Evolutionary conservation across 2,888 invertebrate species (phyloP).

Genomic region (Cantharis rufa): DNA sequence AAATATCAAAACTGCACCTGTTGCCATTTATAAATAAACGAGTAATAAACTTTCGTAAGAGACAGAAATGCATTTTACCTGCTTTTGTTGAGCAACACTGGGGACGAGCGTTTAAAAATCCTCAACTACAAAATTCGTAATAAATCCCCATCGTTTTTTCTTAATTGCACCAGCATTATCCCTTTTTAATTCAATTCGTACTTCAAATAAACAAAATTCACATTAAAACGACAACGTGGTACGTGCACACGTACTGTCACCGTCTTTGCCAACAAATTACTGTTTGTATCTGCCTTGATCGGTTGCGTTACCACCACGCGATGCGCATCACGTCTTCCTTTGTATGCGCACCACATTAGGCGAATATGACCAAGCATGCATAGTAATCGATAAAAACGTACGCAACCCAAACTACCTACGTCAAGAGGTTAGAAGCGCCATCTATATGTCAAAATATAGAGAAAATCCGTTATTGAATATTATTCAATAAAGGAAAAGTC

Average conservation of each 20-base stretch:
- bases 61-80: conserved; percentile 7
- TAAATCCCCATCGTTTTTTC: neutral
- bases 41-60: conserved; percentile 11
- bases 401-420: neutral
- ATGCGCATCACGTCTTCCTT: conserved; percentile 7
- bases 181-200: neutral
- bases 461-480: no score
- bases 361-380: neutral
- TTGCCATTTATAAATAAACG: neutral
- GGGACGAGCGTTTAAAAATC: neutral
- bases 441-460: neutral
- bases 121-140: neutral
- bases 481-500: no score
- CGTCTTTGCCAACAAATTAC: neutral
- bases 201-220: neutral
- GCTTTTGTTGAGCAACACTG: conserved; percentile 8
- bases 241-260: neutral
- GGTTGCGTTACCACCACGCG: conserved; percentile 13
- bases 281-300: neutral
- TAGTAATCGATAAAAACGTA: neutral
- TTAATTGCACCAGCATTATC: neutral
- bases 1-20: conserved; percentile 6
- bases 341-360: conserved; percentile 1
- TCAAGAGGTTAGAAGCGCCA: neutral
- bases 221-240: neutral